Evolutionary conservation across 2,888 invertebrate genomes (phyloP).

Genomic region (Andrena chrysosceles): DNA sequence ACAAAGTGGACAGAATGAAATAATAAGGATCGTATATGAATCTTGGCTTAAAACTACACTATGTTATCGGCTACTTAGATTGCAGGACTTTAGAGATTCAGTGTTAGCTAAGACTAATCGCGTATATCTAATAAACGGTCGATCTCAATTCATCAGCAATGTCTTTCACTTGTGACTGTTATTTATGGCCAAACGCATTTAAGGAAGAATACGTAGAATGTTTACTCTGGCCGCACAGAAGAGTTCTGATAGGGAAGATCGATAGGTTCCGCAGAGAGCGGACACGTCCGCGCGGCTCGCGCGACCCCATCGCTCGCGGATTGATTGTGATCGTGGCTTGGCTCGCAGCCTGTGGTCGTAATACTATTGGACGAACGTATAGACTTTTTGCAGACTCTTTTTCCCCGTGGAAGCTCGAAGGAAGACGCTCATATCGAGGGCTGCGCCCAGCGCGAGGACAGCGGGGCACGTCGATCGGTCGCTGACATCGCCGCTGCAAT

Average conservation of each 20-base stretch:
- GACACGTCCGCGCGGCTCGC: slow-evolving; percentile 59
- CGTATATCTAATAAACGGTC: no score
- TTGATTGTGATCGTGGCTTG: slow-evolving; percentile 64
- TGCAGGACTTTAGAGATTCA: no score
- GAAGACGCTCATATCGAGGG: slow-evolving; percentile 28
- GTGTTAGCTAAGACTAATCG: no score
- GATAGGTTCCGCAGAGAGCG: slow-evolving; percentile 37
- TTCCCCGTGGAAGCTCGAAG: slow-evolving; percentile 24
- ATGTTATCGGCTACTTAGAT: no score
- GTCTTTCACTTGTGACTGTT: no score
- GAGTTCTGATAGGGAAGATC: slow-evolving; percentile 44
- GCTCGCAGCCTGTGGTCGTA: slow-evolving; percentile 53
- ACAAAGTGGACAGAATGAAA: no score
- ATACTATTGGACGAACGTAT: slow-evolving; percentile 32
- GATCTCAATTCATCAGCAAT: not conserved
- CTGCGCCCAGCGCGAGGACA: slow-evolving; percentile 24
- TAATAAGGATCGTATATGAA: no score
- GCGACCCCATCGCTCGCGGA: slow-evolving; percentile 50
- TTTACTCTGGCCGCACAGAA: not conserved
- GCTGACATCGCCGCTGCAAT: slow-evolving; percentile 26
- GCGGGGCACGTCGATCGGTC: slow-evolving; percentile 45
- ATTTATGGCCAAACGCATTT: not conserved
- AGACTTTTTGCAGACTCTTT: slow-evolving; percentile 22
- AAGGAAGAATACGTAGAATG: not conserved
- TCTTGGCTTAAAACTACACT: no score